phyloP scores from a whole-genome alignment of 1,140 invertebrate genomes.

The Teleogryllus occipitalis region DNA sequence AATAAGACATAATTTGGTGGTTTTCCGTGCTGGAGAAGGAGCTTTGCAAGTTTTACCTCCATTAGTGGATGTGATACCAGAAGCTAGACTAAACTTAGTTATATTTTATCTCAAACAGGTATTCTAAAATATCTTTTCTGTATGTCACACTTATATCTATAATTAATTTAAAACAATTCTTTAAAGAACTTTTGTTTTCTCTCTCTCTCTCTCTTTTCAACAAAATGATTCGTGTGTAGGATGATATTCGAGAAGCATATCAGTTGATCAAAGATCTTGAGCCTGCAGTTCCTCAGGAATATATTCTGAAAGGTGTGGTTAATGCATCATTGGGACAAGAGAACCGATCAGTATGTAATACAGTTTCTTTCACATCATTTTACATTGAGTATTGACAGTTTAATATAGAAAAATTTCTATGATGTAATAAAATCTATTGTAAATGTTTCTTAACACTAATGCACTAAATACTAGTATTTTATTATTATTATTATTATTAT shows the following conservation, averaged over 20 bases:
- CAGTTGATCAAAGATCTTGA: constrained; percentile 87
- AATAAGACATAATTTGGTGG: constrained; percentile 91
- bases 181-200: constrained; percentile 8
- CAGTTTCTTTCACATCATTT: too few relatives aligned
- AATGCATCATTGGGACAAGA: constrained; percentile 91
- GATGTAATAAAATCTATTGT: too few relatives aligned
- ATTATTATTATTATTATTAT: too few relatives aligned
- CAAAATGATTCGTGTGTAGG: constrained; percentile 30
- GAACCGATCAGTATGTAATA: constrained; percentile 63
- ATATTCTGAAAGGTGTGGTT: constrained; percentile 93
- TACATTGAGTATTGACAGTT: too few relatives aligned
- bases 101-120: constrained; percentile 89
- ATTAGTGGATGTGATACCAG: constrained; percentile 90
- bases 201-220: not conserved
- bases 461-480: too few relatives aligned
- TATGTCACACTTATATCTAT: not conserved
- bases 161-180: not conserved
- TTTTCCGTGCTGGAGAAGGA: constrained; percentile 90
- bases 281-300: constrained; percentile 89
- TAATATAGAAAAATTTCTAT: too few relatives aligned
- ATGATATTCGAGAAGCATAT: constrained; percentile 84
- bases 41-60: constrained; percentile 84
- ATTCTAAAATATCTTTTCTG: constrained; percentile 3
- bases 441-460: too few relatives aligned
- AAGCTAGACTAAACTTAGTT: constrained; percentile 91